Conservation (phyloP, 2,797 vertebrate species). For the Alosa sapidissima region DNA sequence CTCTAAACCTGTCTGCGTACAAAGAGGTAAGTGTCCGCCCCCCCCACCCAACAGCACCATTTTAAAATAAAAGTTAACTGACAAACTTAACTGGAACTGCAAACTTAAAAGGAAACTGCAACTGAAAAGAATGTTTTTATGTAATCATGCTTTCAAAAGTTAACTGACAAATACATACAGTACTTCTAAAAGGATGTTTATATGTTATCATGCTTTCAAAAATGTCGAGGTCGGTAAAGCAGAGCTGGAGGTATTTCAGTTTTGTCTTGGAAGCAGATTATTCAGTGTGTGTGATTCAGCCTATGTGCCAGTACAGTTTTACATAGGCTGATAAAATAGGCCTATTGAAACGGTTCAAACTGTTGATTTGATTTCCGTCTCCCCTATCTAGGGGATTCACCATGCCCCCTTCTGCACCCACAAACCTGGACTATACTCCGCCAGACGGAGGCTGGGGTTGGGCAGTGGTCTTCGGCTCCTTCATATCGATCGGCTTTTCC, state of each 20-base stretch:
- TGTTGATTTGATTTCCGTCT: not conserved
- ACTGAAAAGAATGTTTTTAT: not conserved
- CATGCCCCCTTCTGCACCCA: constrained; percentile 67
- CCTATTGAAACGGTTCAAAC: not conserved
- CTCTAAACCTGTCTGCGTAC: not conserved
- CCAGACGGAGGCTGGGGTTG: constrained; percentile 82
- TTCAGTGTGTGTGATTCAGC: no score
- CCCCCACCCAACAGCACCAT: not conserved
- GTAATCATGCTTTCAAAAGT: not conserved
- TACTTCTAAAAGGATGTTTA: no score
- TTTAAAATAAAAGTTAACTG: not conserved
- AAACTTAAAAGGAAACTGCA: no score
- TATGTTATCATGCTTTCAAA: no score
- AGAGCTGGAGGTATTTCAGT: no score
- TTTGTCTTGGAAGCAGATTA: no score
- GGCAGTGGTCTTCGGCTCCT: constrained; percentile 71
- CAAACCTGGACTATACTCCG: constrained; percentile 65
- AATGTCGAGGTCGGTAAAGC: no score
- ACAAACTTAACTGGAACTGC: not conserved
- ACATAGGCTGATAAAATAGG: not conserved
- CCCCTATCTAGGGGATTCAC: constrained; percentile 34
- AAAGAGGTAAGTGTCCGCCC: not conserved
- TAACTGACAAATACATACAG: no score
- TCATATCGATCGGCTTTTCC: constrained; percentile 81
- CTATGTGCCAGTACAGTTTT: not conserved